Base-by-base conservation (phyloP, 2,113 vertebrate species). In the Ciconia boyciana region DNA sequence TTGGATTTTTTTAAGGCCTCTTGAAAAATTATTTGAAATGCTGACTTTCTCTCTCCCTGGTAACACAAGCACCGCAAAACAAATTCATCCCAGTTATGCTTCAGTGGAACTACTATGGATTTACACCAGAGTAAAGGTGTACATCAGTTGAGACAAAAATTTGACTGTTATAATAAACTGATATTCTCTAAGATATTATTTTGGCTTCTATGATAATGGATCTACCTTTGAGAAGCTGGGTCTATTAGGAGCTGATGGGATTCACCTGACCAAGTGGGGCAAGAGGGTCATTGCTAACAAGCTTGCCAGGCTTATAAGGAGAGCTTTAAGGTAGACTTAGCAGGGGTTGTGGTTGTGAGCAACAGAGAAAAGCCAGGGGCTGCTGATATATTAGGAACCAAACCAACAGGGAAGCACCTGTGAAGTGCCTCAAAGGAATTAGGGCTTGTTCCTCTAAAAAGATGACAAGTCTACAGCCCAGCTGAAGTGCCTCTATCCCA, bases 261-360 rank as follows among this genome's bases (percentile, higher is more conserved):
- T 68, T 61, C 17, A 61, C 13, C 34, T 41, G 46, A 74, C 41
- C 25, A 81, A 68, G 6, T 19, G 6, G 21, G 26, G 13, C 9
- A 75, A 68, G 11, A 66, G 3, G 2, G 4, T 43, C 21, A 61
- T 61, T 75, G 29, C 17, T 21, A 48, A 48, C 9, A 61, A 54
- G 9, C 14, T 36, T 55, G 8, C 10, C 24, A 54, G 34, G 13
- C 16, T 21, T 48, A 41, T 6, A 43, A 32, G 7, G 17, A 48
- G 21, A 82, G 3, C 5, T 62, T 69, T 69, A 76, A 69, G 75
- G 18, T 71, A 65, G 21, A 43, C 13, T 36, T 74, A 48, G 13
- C 1, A 1, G 25, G 10, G 14, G 1, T 7, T 9, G 7, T 32
- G 22, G 36, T 36, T 36, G n/a, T n/a, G n/a, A 36, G 36, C 29